Conservation (phyloP, 2,797 vertebrate genomes). For the Amblyraja radiata region DNA sequence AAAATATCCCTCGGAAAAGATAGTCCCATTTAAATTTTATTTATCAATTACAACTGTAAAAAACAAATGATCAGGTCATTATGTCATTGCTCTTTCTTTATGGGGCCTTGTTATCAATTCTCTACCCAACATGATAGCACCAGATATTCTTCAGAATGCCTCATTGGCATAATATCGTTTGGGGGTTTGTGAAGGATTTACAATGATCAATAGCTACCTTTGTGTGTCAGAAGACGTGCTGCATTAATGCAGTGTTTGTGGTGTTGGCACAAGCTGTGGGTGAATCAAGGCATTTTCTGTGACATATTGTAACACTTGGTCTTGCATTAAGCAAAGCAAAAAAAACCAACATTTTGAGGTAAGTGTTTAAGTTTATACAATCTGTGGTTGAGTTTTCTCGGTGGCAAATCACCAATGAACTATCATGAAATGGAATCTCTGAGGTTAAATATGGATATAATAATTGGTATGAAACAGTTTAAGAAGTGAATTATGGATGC, state of each 20-base stretch:
- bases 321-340: background rate
- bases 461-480: background rate
- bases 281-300: background rate
- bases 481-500: background rate
- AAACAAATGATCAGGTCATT: background rate
- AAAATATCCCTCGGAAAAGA: background rate
- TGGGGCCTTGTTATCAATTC: no score
- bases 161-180: background rate
- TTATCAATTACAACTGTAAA: background rate
- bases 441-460: conserved; percentile 11
- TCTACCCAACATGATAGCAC: background rate
- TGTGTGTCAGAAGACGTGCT: background rate
- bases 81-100: background rate
- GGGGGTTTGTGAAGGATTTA: background rate
- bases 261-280: background rate
- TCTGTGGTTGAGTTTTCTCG: background rate
- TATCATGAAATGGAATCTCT: background rate
- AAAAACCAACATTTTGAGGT: background rate
- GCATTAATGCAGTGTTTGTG: background rate
- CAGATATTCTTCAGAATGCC: background rate
- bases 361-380: background rate
- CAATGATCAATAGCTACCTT: no score
- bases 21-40: background rate
- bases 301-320: background rate
- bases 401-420: background rate